Evolutionary conservation across 2,797 vertebrate genomes (phyloP), one percentile per base, ranked within the genome.

Genomic region (Pampus argenteus): DNA sequence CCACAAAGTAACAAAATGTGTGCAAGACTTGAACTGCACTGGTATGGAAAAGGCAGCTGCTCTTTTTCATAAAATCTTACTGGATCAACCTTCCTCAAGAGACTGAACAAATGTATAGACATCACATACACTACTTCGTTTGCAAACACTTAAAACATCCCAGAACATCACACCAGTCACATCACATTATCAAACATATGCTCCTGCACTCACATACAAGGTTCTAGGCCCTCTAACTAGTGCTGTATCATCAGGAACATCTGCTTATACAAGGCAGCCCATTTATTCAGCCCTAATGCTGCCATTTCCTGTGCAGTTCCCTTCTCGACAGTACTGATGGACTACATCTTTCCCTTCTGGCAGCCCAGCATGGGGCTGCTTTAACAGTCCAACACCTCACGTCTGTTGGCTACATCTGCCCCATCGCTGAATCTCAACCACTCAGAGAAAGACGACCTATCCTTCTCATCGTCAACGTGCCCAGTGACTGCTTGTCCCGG

Each of bases 11-110:
- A 79, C 69, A 78, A 78, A 73, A 70, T 66, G 60, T 68, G 52
- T 73, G 68, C 75, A 63, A 40, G 36, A 80, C 67, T 28, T 69
- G 25, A 81, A 73, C 36, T 63, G 44, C 64, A 90, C 75, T 29
- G 71, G 56, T 73, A 22, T 81, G 64, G 68, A 75, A 86, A 86
- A 86, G 74, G 70, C 81, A 84, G 79, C 82, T 75, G 69, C 78
- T 74, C 38, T 49, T 72, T 69, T 71, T 61, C 49, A 51, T 55
- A 20, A 65, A 74, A 65, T 71, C 74, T 22, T 42, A 50, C 64
- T 57, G 55, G 59, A 82, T 71, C 36, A 20, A 64, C 29, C 66
- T 42, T 60, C 50, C 44, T 47, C 17, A 36, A 51, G 31, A 73
- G 55, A 60, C 31, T 44, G 66, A 52, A 42, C 31, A 64, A 26